These are phyloP conservation scores for Latheticus oryzae DNA, from an alignment of 2,888 invertebrate species.

Conservation along the genomic window DNA sequence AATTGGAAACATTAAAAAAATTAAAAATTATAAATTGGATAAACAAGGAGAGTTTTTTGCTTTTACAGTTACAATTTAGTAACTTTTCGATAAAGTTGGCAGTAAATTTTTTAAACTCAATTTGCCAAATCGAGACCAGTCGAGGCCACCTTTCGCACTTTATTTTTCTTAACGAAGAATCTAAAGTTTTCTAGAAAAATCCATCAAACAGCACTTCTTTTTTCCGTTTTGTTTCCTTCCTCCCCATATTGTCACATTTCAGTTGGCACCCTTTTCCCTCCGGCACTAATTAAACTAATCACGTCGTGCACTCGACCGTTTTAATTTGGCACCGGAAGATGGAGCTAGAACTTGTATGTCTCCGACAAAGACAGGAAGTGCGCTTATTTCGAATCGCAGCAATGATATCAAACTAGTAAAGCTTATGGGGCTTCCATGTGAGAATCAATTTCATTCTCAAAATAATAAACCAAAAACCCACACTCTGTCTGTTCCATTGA, in stretches of 20 bases:
- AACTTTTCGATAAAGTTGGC: too few species aligned
- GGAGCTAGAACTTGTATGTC: conserved; percentile 33
- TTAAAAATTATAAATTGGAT: too few species aligned
- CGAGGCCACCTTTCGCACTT: too few species aligned
- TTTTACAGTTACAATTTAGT: too few species aligned
- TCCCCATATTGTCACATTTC: conserved; percentile 30
- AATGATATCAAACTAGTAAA: conserved; percentile 32
- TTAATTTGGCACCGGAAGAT: conserved; percentile 60
- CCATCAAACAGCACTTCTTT: too few species aligned
- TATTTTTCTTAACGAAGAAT: too few species aligned
- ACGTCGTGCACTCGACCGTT: conserved; percentile 54
- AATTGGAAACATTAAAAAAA: too few species aligned
- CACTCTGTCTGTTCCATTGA: neutral
- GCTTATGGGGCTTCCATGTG: conserved; percentile 30
- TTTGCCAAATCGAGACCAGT: too few species aligned
- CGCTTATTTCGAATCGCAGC: conserved; percentile 46
- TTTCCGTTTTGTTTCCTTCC: too few species aligned
- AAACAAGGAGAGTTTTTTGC: too few species aligned
- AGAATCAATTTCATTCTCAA: conserved; percentile 13
- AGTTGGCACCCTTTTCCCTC: conserved; percentile 25
- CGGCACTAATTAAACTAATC: conserved; percentile 48
- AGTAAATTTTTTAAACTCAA: too few species aligned
- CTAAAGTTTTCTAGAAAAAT: too few species aligned
- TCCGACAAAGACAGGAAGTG: conserved; percentile 49
- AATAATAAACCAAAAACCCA: conserved; percentile 12